A percentile compares a stretch with the other conserved stretches of the same genome.
Evolutionary conservation across 2,888 invertebrate species (phyloP).

Genomic region (Odontocerum albicorne): DNA sequence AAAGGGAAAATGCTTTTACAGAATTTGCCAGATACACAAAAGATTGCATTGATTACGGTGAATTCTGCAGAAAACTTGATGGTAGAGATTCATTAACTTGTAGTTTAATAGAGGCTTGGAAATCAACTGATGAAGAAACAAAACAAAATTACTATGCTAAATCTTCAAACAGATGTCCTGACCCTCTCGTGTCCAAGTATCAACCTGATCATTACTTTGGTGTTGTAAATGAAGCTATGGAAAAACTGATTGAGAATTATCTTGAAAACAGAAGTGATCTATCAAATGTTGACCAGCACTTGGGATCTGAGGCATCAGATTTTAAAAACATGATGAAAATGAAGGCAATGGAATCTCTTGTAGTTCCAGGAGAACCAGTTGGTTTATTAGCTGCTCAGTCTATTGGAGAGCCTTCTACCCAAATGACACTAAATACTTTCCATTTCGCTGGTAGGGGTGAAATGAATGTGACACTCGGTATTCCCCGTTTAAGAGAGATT

Average conservation of each 20-base stretch:
- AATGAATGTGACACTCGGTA: conserved; percentile 99
- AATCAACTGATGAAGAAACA: conserved; percentile 59
- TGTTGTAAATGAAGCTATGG: conserved; percentile 80
- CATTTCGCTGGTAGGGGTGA: conserved; percentile 99
- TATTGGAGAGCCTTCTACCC: conserved; percentile 98
- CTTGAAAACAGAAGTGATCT: conserved; percentile 49
- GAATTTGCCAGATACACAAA: conserved; percentile 58
- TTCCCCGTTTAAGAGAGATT: conserved; percentile 94
- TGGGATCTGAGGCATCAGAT: conserved; percentile 47
- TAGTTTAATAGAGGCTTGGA: conserved; percentile 69
- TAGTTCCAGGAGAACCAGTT: conserved; percentile 93
- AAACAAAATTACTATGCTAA: conserved; percentile 58
- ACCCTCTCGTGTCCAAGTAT: conserved; percentile 70
- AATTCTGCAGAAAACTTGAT: conserved; percentile 49
- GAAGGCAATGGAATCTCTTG: conserved; percentile 76
- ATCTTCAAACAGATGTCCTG: conserved; percentile 60
- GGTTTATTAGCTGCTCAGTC: conserved; percentile 96
- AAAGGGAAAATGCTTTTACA: conserved; percentile 60
- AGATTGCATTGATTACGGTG: conserved; percentile 48
- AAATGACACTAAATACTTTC: conserved; percentile 99
- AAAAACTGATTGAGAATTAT: conserved; percentile 66
- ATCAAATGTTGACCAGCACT: conserved; percentile 41
- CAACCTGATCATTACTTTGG: conserved; percentile 80
- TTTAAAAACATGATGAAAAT: conserved; percentile 73
- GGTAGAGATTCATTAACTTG: conserved; percentile 63